A percentile compares a stretch with the other conserved stretches of the same genome.
Conservation (phyloP, 1,140 invertebrate genomes). For the Marisa cornuarietis region DNA sequence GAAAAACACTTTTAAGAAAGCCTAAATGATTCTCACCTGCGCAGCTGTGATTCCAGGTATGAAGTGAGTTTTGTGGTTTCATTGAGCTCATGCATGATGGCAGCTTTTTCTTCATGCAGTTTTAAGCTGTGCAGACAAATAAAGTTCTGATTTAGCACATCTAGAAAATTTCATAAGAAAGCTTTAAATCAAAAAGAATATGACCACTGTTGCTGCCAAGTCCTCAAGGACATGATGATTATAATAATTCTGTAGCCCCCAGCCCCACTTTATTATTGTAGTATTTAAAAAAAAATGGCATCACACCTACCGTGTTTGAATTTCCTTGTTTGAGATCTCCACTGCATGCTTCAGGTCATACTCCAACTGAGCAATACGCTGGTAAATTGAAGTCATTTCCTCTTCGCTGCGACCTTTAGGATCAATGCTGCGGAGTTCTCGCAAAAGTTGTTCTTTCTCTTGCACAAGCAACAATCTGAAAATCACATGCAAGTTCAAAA, state of each 20-base stretch:
- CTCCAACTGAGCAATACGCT: slow-evolving; percentile 86
- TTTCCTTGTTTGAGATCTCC: slow-evolving; percentile 91
- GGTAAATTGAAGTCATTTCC: slow-evolving; percentile 85
- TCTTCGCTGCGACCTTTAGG: slow-evolving; percentile 82
- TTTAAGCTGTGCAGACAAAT: slow-evolving; percentile 70
- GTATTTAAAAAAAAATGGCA: background rate
- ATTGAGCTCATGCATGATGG: slow-evolving; percentile 84
- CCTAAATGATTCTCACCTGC: slow-evolving; percentile 64
- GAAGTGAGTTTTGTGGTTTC: slow-evolving; percentile 90
- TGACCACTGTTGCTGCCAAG: no score
- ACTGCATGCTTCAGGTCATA: slow-evolving; percentile 89
- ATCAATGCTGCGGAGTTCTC: slow-evolving; percentile 89
- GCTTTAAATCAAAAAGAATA: no score
- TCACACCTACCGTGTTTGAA: slow-evolving; percentile 76
- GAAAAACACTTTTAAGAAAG: background rate
- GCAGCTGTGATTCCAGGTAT: slow-evolving; percentile 89
- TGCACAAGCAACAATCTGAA: slow-evolving; percentile 84
- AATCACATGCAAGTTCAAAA: background rate
- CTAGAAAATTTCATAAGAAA: no score
- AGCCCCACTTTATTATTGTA: background rate
- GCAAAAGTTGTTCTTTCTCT: slow-evolving; percentile 92
- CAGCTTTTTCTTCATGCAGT: slow-evolving; percentile 91
- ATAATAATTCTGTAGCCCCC: no score
- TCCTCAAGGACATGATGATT: no score
- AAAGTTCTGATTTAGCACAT: no score